Evolutionary conservation across 2,888 invertebrate species (phyloP).

Genomic region (Nemurella pictetii): DNA sequence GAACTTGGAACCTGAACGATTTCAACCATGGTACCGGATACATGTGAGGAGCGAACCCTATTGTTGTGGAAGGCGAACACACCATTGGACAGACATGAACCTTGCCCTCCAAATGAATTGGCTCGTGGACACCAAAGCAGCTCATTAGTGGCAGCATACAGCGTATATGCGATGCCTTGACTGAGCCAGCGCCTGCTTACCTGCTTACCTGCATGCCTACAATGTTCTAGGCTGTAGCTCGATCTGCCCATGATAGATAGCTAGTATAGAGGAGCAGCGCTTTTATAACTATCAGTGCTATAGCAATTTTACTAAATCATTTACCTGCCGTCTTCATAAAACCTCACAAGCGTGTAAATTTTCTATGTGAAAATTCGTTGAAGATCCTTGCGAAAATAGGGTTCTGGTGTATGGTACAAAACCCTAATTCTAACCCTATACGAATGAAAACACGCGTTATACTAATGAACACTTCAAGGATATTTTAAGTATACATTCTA

Average conservation of each 20-base stretch:
- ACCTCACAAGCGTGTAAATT: too few relatives aligned
- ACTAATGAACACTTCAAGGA: too few relatives aligned
- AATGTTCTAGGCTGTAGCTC: not conserved
- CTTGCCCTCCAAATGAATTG: not conserved
- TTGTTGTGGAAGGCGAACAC: not conserved
- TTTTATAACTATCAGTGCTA: not conserved
- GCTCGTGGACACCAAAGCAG: not conserved
- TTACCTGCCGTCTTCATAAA: not conserved
- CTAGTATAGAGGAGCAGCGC: not conserved
- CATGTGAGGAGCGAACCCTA: not conserved
- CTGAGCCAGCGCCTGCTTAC: not conserved
- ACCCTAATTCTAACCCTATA: too few relatives aligned
- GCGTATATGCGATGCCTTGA: not conserved
- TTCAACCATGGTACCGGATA: not conserved
- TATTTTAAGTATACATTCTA: too few relatives aligned
- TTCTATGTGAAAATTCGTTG: not conserved
- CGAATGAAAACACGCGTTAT: too few relatives aligned
- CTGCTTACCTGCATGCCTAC: not conserved
- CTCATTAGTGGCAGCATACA: not conserved
- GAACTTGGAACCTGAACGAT: not conserved
- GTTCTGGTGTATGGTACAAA: too few relatives aligned
- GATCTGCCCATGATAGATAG: not conserved
- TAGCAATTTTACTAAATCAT: not conserved
- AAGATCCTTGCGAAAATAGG: not conserved
- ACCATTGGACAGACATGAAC: not conserved